Base-by-base conservation (phyloP, 2,113 vertebrate species). In the Asarcornis scutulata region DNA sequence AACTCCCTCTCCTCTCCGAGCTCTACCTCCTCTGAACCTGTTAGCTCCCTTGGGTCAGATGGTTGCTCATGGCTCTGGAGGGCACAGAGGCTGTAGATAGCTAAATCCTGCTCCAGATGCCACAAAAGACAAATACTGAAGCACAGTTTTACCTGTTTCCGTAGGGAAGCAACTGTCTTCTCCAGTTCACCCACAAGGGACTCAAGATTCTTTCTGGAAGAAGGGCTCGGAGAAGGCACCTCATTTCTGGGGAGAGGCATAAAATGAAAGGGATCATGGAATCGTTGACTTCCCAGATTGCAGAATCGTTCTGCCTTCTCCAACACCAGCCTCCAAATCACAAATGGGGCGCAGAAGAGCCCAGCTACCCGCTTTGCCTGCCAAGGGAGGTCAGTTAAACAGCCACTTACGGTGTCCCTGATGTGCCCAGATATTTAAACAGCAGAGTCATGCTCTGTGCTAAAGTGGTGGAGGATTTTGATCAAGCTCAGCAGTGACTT, bases 101-200 rank as follows among this genome's bases (percentile, higher is more conserved):
- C n/a, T 72, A 42, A 69, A 89, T 40, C 56, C 64, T 71, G 40
- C 29, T 69, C 27, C 20, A 34, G 58, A 50, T 29, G 69, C 29
- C 48, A 3, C 1, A 6, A 44, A 64, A 58, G 26, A 53, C 21
- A 84, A 59, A 53, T 17, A 8, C 0, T 2, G 26, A 36, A 12
- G 9, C 31, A 38, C 56, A 67, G 53, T 36, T 64, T 73, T 94
- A 98, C 97, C 97, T 98, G 94, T 86, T 96, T 97, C 88, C 4
- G 67, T 73, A 98, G 91, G 59, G 94, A 91, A 60, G 80, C 52
- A 38, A 98, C 93, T 14, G 79, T 95, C 80, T 91, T 96, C 93
- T 97, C 94, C 88, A 98, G 94, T 27, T 93, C 87, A 44, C 85
- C 85, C 82, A 97, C 97, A 8, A 97, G 88, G 40, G 93, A 91